Base-by-base conservation (phyloP, 2,888 invertebrate species). In the Stenurella melanura region DNA sequence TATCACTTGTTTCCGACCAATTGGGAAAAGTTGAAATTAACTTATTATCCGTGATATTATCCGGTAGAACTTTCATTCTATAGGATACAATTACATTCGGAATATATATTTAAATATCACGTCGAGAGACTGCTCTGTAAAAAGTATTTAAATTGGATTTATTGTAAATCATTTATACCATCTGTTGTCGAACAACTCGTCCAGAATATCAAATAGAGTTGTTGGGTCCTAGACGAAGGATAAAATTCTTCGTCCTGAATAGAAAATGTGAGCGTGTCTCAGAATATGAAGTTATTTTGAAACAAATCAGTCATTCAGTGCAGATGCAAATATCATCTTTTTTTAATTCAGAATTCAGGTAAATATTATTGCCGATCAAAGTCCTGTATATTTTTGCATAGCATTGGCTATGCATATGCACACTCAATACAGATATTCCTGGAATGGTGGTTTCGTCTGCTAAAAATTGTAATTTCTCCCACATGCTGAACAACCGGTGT, bases 341-440 rank as follows among this genome's bases (percentile, higher is more conserved):
- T 0, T 38, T 38, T 61, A 50, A 50, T 12, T 15, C 11, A 50
- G 10, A 7, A 63, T 4, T 63, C 63, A 34, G 34, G 38, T 38
- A 64, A 64, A 64, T 64, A 64, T 64, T 38, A 64, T 38, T 64
- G 17, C 38, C 21, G 6, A 18, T 38, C 34, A 26, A 34, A 63
- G 15, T 7, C n/a, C 18, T 64, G 38, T 64, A 38, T 38, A 64
- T 63, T 63, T 60, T 63, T 34, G 63, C 26, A 5, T 63, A n/a
- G 34, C 6, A 34, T n/a, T 63, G n/a, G 21, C 17, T 1, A 10
- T 12, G 6, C n/a, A n/a, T n/a, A n/a, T n/a, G 60, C 26, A 26
- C 26, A 26, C 26, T 26, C 4, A 26, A 26, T 26, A 26, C 26
- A 26, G 6, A 26, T 26, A 26, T 26, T 4, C 6, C 26, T 26